Evolutionary conservation across 1,140 invertebrate genomes (phyloP).

Genomic region (Neocloeon triangulifer): DNA sequence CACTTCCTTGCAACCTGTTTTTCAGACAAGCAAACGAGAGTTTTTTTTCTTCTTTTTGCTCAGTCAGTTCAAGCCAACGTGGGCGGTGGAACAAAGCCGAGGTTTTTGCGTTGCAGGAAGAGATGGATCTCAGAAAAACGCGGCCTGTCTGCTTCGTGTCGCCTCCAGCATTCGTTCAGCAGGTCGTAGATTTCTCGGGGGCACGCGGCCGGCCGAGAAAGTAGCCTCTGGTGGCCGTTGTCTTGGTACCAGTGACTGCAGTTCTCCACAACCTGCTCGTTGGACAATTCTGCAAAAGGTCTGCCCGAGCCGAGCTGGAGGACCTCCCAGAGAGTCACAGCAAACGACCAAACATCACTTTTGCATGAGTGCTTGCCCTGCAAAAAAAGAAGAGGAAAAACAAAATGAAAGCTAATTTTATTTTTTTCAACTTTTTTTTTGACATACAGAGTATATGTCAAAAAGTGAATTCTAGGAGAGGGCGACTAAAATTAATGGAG

Average conservation of each 20-base stretch:
- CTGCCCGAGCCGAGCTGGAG: slow-evolving; percentile 42
- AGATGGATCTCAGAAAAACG: slow-evolving; percentile 49
- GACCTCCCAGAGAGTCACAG: slow-evolving; percentile 58
- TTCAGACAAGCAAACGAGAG: too few relatives aligned
- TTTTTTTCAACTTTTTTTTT: too few relatives aligned
- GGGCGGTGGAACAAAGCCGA: slow-evolving; percentile 19
- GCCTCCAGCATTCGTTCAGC: slow-evolving; percentile 54
- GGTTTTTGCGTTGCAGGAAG: slow-evolving; percentile 44
- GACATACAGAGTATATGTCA: too few relatives aligned
- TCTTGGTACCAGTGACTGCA: slow-evolving; percentile 39
- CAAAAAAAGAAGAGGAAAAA: slow-evolving; percentile 12
- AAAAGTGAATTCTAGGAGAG: too few relatives aligned
- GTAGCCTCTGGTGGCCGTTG: slow-evolving; percentile 17
- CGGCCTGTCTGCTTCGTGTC: slow-evolving; percentile 35
- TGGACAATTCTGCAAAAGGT: slow-evolving; percentile 47
- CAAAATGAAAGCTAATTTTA: too few relatives aligned
- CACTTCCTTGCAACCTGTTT: too few relatives aligned
- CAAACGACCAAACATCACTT: slow-evolving; percentile 60
- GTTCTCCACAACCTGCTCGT: slow-evolving; percentile 54
- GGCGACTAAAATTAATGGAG: too few relatives aligned
- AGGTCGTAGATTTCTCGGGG: slow-evolving; percentile 45
- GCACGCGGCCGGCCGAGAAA: slow-evolving; percentile 29
- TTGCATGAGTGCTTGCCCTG: slow-evolving; percentile 46
- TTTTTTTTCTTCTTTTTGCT: too few relatives aligned
- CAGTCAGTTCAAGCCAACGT: too few relatives aligned